These are phyloP conservation scores for Oxygymnocypris stewartii DNA, from an alignment of 2,113 vertebrate genomes.

Conservation along the genomic window DNA sequence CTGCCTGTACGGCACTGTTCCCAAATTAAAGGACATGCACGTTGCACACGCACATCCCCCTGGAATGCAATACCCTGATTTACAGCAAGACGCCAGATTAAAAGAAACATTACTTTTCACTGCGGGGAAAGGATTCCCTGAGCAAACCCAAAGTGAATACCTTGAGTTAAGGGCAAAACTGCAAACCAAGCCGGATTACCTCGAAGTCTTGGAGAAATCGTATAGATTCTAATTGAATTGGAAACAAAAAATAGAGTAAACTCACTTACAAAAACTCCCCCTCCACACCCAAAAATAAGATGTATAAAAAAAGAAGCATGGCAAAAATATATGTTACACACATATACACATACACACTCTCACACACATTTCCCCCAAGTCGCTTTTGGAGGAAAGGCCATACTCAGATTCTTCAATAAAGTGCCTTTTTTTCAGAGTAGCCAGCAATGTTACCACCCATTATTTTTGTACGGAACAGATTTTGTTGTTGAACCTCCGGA, in stretches of 20 bases:
- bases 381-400: slow-evolving; percentile 88
- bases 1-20: slow-evolving; percentile 96
- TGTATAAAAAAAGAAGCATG: slow-evolving; percentile 82
- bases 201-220: slow-evolving; percentile 99
- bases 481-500: slow-evolving; percentile 82
- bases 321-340: slow-evolving; percentile 72
- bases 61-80: slow-evolving; percentile 98
- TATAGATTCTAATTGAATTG: slow-evolving; percentile 88
- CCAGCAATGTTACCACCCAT: slow-evolving; percentile 99
- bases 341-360: slow-evolving; percentile 25
- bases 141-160: slow-evolving; percentile 96
- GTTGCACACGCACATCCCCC: slow-evolving; percentile 87
- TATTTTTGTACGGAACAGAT: slow-evolving; percentile 99
- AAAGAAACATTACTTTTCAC: slow-evolving; percentile 98
- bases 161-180: slow-evolving; percentile 99
- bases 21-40: slow-evolving; percentile 96
- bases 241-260: slow-evolving; percentile 45
- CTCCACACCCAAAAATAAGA: slow-evolving; percentile 66
- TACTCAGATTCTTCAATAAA: slow-evolving; percentile 96
- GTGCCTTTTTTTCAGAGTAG: slow-evolving; percentile 99
- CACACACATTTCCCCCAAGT: slow-evolving; percentile 76
- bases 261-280: slow-evolving; percentile 59
- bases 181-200: slow-evolving; percentile 99
- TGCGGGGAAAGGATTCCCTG: slow-evolving; percentile 91
- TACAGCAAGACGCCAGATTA: slow-evolving; percentile 96